Evolutionary conservation across 30 jellyfish, hydroid and myxozoan genomes (phyloP).

Genomic region (Catostylus mosaicus): DNA sequence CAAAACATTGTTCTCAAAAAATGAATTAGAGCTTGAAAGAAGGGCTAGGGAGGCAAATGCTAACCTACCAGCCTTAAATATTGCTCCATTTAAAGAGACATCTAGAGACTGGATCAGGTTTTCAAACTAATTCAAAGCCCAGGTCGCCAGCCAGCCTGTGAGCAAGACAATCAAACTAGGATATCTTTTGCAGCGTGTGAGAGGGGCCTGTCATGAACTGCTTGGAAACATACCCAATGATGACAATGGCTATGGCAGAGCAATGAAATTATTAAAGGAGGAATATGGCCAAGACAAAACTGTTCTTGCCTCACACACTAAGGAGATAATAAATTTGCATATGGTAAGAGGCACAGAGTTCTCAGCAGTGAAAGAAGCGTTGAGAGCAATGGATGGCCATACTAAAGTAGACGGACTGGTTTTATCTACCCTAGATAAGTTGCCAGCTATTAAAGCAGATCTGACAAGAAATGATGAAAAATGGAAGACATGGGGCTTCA

Average conservation of each 20-base stretch:
- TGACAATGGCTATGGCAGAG: constrained; percentile 51
- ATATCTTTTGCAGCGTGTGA: constrained; percentile 28
- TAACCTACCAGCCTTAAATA: constrained; percentile 17
- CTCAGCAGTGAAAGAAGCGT: too few relatives aligned
- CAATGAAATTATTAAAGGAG: constrained; percentile 38
- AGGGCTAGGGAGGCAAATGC: too few relatives aligned
- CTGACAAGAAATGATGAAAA: constrained; percentile 15
- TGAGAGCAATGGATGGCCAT: constrained; percentile 42
- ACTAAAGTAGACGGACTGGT: constrained; percentile 16
- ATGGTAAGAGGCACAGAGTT: constrained; percentile 26
- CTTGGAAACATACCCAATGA: constrained; percentile 42
- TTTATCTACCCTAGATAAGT: background rate
- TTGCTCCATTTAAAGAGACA: constrained; percentile 66
- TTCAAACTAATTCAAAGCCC: constrained; percentile 34
- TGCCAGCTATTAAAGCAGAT: background rate
- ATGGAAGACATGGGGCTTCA: constrained; percentile 20
- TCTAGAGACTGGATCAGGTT: constrained; percentile 33
- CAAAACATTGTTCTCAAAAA: too few relatives aligned
- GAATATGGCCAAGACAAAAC: constrained; percentile 52
- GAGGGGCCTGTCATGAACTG: constrained; percentile 43
- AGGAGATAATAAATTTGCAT: constrained; percentile 21
- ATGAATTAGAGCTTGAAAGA: too few relatives aligned
- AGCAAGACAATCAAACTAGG: constrained; percentile 29
- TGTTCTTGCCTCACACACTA: constrained; percentile 51
- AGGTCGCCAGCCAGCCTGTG: constrained; percentile 51